Evolutionary conservation across 2,888 invertebrate genomes (phyloP).

Genomic region (Cheilosia variabilis): DNA sequence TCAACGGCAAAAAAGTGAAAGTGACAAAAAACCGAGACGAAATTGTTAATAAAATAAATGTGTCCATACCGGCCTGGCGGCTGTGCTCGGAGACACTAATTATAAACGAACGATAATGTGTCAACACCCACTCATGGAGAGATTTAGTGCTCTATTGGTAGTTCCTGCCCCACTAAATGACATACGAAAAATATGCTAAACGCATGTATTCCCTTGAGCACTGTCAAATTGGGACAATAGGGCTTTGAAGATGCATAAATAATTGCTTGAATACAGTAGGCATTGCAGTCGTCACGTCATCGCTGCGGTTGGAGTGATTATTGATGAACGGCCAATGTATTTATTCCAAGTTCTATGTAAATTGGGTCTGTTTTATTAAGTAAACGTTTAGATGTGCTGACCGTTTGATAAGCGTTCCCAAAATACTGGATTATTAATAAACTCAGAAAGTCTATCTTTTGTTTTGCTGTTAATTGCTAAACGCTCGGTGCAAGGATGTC

Average conservation of each 20-base stretch:
- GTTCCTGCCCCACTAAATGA: conserved; percentile 47
- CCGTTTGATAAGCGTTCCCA: too few relatives aligned
- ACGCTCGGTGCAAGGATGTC: too few relatives aligned
- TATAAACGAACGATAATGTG: conserved; percentile 74
- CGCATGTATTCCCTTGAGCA: conserved; percentile 29
- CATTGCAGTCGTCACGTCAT: conserved; percentile 9
- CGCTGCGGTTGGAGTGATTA: too few relatives aligned
- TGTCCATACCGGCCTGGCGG: background rate
- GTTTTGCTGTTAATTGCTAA: too few relatives aligned
- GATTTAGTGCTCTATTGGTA: conserved; percentile 69
- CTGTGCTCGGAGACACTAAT: conserved; percentile 60
- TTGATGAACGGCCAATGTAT: too few relatives aligned
- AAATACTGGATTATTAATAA: too few relatives aligned
- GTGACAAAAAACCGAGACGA: conserved; percentile 41
- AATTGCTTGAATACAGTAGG: conserved; percentile 17
- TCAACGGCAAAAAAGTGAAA: conserved; percentile 7
- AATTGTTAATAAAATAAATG: conserved; percentile 48
- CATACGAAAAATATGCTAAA: background rate
- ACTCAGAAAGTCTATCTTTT: too few relatives aligned
- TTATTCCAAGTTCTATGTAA: too few relatives aligned
- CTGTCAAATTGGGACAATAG: conserved; percentile 35
- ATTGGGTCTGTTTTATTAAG: too few relatives aligned
- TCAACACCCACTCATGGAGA: conserved; percentile 67
- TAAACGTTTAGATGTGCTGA: too few relatives aligned
- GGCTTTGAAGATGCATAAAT: conserved; percentile 23